A percentile compares a stretch with the other conserved stretches of the same genome.
These are phyloP conservation scores for Megathymus violae DNA, from an alignment of 1,140 invertebrate species.

Conservation along the genomic window DNA sequence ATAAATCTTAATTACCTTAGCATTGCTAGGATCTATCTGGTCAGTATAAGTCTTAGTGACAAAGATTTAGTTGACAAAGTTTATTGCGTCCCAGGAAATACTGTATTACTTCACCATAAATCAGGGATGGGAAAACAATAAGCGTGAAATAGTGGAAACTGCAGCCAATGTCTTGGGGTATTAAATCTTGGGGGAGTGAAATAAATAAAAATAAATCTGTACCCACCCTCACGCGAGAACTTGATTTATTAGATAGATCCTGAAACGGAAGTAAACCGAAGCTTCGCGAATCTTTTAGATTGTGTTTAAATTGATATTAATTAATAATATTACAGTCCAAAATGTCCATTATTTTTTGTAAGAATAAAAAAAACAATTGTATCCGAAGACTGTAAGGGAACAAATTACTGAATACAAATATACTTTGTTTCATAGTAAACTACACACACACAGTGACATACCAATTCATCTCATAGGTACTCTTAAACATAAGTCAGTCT, in stretches of 20 bases:
- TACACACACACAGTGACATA: no score
- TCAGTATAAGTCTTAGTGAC: constrained; percentile 66
- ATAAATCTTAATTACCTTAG: no score
- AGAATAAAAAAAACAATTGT: no score
- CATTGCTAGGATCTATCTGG: constrained; percentile 39
- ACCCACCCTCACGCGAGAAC: constrained; percentile 67
- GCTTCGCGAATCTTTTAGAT: constrained; percentile 9
- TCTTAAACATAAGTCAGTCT: no score
- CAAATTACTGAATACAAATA: no score
- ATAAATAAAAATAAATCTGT: constrained; percentile 82
- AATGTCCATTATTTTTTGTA: no score
- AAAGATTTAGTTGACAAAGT: constrained; percentile 82
- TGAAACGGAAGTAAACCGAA: constrained; percentile 42
- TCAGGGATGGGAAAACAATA: constrained; percentile 84
- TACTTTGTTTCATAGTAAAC: no score
- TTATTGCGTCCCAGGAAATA: constrained; percentile 79
- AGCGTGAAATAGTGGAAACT: constrained; percentile 84
- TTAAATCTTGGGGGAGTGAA: constrained; percentile 81
- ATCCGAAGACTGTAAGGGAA: no score
- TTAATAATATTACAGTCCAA: constrained; percentile 48
- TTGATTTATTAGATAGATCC: constrained; percentile 77
- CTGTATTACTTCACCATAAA: constrained; percentile 78
- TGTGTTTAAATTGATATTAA: constrained; percentile 59
- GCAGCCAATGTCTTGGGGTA: constrained; percentile 71
- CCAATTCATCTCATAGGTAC: no score